These are phyloP conservation scores for Macrobrachium nipponense DNA, from an alignment of 1,140 invertebrate genomes.

Conservation along the genomic window DNA sequence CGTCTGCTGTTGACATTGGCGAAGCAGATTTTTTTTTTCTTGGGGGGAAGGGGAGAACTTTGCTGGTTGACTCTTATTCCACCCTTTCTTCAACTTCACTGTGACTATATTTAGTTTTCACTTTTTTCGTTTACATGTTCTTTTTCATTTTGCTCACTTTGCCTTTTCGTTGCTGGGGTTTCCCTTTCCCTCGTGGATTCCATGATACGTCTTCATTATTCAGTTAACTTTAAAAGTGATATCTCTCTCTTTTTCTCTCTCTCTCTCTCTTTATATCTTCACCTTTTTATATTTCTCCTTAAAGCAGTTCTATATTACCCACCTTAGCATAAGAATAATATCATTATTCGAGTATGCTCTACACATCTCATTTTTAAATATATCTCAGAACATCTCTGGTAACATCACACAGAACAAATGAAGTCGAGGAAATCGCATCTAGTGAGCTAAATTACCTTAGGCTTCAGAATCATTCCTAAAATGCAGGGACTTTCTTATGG, in stretches of 20 bases:
- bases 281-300: too few species aligned
- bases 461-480: too few species aligned
- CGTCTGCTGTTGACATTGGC: constrained; percentile 41
- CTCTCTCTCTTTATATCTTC: not conserved
- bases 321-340: too few species aligned
- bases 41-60: not conserved
- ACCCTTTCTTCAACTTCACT: not conserved
- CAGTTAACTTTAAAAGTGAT: not conserved
- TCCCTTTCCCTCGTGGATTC: not conserved
- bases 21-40: too few species aligned
- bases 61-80: not conserved
- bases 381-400: too few species aligned
- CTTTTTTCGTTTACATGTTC: not conserved
- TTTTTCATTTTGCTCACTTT: not conserved
- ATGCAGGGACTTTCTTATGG: too few species aligned
- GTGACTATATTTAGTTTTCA: not conserved
- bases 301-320: too few species aligned
- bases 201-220: not conserved
- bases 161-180: not conserved
- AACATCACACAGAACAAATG: too few species aligned
- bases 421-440: too few species aligned
- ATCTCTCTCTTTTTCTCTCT: not conserved
- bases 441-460: too few species aligned
- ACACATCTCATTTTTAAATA: too few species aligned
- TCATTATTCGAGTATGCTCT: too few species aligned